Base-by-base conservation (phyloP, 2,888 invertebrate species). In the Acanthosepion lycidas region DNA sequence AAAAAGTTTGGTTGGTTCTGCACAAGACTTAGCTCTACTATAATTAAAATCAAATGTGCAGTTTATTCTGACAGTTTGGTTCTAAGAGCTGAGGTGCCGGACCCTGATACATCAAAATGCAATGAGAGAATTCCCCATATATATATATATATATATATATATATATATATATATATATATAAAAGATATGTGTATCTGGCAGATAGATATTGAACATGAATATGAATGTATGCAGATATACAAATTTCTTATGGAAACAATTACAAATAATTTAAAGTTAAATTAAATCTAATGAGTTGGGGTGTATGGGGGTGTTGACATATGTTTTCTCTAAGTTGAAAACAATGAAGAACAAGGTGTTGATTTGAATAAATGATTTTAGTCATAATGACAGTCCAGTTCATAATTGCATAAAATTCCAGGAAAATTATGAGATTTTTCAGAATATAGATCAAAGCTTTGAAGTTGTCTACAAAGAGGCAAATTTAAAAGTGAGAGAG, bases 341-440 rank as follows among this genome's bases (percentile, higher is more conserved):
- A 78, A 33, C 78, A 78, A 78, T 78, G 12, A 78, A 78, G 78
- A 33, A n/a, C n/a, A 78, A 12, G 78, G 9, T 33, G 78, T 78
- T 78, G n/a, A 78, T 78, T 78, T 33, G n/a, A 78, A n/a, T 5
- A 78, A 78, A 78, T n/a, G 78, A 78, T 23, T n/a, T 55, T n/a
- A 78, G 78, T 78, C 23, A 78, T 78, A 78, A n/a, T 78, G n/a
- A n/a, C 78, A 78, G n/a, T 78, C 15, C 78, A 78, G n/a, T 78
- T 78, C 78, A 78, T 78, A 78, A 78, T 78, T 78, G 78, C 78
- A n/a, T 78, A 78, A 78, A 78, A 78, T 78, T 78, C n/a, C n/a
- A 15, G 15, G 78, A 78, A 78, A 78, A 78, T n/a, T n/a, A 78
- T 78, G 78, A n/a, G 78, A 78, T 78, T 78, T 78, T 78, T 15